Percentiles rank a stretch among this genome's conserved stretches.
These are phyloP conservation scores for Anoplolepis gracilipes DNA, from an alignment of 1,140 invertebrate genomes.

Conservation along the genomic window DNA sequence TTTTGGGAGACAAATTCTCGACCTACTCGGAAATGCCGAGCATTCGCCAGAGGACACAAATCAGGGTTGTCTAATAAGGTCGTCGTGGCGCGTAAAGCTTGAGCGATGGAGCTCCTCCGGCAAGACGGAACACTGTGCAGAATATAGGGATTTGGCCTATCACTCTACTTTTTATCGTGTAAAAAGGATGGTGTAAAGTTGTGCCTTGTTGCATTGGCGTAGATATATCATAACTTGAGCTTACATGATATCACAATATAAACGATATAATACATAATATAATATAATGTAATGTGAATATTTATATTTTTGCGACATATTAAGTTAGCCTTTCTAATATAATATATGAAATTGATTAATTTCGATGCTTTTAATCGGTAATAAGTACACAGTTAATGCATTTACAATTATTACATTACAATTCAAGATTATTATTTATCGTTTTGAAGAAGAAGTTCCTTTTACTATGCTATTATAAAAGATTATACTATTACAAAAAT, in stretches of 20 bases:
- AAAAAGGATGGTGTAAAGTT: constrained; percentile 23
- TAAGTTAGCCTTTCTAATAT: not conserved
- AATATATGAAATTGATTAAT: too few species aligned
- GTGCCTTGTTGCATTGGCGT: constrained; percentile 35
- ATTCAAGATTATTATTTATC: not conserved
- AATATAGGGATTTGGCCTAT: constrained; percentile 59
- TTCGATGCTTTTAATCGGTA: too few species aligned
- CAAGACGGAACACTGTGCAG: constrained; percentile 38
- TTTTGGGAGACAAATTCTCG: constrained; percentile 61
- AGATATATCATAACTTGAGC: not conserved
- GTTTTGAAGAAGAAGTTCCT: not conserved
- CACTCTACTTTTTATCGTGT: constrained; percentile 49
- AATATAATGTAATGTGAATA: not conserved
- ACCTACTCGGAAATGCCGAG: constrained; percentile 77
- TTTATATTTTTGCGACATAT: not conserved
- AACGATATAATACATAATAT: too few species aligned
- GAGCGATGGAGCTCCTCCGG: constrained; percentile 73
- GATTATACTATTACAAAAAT: not conserved
- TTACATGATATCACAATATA: not conserved
- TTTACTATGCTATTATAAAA: not conserved
- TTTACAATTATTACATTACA: not conserved
- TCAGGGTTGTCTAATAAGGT: constrained; percentile 82
- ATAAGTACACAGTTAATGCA: not conserved
- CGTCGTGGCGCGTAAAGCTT: constrained; percentile 78
- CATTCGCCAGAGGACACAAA: constrained; percentile 80